Evolutionary conservation across 1,140 invertebrate species (phyloP), one percentile per base, ranked within the genome.

Genomic region (Formica selysi): DNA sequence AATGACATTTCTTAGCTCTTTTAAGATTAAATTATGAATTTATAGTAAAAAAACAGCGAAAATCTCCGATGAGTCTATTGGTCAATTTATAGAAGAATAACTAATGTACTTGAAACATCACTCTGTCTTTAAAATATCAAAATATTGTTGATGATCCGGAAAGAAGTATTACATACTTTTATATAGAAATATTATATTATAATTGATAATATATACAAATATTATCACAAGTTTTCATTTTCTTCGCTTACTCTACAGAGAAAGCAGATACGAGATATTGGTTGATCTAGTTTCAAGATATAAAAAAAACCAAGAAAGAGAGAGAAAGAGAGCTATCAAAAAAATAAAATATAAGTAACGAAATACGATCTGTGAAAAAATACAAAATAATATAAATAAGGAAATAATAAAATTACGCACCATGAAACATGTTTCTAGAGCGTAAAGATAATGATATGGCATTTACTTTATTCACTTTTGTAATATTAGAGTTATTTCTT

Each of bases 191-290:
- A 73, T 57, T 57, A 36, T 73, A 36, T 73, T 51, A 36, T 22
- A 3, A 57, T 1, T 73, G 5, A 51, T 57, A 38, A 32, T 57
- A 36, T 57, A 57, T 36, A 73, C 38, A 73, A 36, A 32, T 59
- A 26, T 59, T 19, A 51, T 16, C 0, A 13, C 13, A 51, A 19
- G 16, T 26, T 22, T 6, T 57, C 10, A 73, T 73, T 73, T 73
- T 73, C 51, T 73, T n/a, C 0, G 22, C 11, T 73, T 73, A 57
- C 22, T 8, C 54, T n/a, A 73, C 5, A 76, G 74, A 64, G 59
- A 76, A 76, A 76, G 59, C 38, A 76, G 26, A 64, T 29, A n/a
- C 10, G 29, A 62, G 38, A 38, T 22, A 76, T 62, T 22, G 36
- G 8, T 61, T 29, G 57, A 29, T 29, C 36, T 38, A 76, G 54